Conservation (phyloP, 2,113 vertebrate species). For the Eolophus roseicapilla region DNA sequence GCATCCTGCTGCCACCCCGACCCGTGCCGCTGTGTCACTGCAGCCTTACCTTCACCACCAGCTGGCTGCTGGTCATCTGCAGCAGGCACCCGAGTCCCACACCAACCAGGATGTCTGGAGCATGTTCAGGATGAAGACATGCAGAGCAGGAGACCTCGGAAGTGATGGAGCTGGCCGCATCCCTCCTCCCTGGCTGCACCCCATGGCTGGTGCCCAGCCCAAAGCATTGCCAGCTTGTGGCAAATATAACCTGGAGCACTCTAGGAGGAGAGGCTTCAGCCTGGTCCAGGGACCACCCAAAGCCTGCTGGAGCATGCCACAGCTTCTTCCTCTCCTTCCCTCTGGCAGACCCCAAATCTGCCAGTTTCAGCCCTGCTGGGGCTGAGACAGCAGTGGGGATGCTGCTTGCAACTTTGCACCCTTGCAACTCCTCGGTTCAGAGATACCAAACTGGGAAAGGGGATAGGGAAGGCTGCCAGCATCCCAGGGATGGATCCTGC, state of each 20-base stretch:
- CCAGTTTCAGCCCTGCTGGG: neutral
- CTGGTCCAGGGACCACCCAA: neutral
- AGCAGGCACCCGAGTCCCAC: constrained; percentile 90
- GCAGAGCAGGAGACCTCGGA: rapidly evolving
- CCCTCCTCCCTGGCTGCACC: neutral
- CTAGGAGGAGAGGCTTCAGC: neutral
- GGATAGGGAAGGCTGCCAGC: neutral
- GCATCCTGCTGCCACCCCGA: neutral
- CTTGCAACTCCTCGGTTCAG: neutral
- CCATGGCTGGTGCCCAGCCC: neutral
- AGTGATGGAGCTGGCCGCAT: rapidly evolving
- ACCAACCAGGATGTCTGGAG: constrained; percentile 90
- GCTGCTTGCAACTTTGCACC: neutral
- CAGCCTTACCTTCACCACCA: constrained; percentile 77
- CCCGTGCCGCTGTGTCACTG: rapidly evolving
- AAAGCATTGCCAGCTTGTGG: neutral
- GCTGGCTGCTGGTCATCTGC: constrained; percentile 77
- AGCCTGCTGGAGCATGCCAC: rapidly evolving
- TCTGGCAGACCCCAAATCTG: neutral
- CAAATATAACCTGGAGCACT: neutral
- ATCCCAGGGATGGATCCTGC: neutral
- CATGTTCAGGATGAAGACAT: constrained; percentile 50
- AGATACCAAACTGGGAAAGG: neutral
- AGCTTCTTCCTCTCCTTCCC: neutral
- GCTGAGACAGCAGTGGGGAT: neutral